Evolutionary conservation across 2,113 vertebrate species (phyloP), one percentile per base, ranked within the genome.

Genomic region (Muntiacus reevesi): DNA sequence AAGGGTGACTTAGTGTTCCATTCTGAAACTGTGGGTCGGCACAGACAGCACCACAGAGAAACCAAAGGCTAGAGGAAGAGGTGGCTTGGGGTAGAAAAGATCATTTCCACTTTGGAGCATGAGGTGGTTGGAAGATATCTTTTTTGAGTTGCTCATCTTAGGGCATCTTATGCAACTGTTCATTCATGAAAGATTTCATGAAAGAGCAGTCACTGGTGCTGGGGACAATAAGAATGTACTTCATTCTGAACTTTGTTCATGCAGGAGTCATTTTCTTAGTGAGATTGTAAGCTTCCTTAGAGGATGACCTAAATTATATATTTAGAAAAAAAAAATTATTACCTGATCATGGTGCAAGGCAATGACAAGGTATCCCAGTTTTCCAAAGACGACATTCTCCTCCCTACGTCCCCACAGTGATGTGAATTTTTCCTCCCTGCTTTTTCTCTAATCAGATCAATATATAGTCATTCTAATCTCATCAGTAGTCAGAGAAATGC

Each of bases 261-360:
- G 33, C 7, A 30, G 19, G 54, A 89, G 17, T 40, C 62, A 89
- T 94, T 95, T 97, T 94, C 87, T 59, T 76, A 36, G 40, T 83
- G 81, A 94, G 92, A 84, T n/a, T 96, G 13, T 64, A 89, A 94
- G 12, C 59, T 89, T 78, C n/a, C 6, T 96, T 86, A 83, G 52
- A 95, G 33, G 14, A 62, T 96, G 54, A 45, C 30, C 25, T 95
- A 88, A 85, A 91, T 91, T 91, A 45, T 62, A n/a, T 52, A 62
- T 78, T 89, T 95, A 89, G 45, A 23, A 55, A 89, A 95, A 90
- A 91, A 95, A 57, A 0, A 0, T 45, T 81, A 55, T 71, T n/a
- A 55, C 40, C 43, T 28, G 52, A 43, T 55, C 17, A 71, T 4
- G 40, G 33, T 52, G 7, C 7, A 78, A 81, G 83, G 40, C 40